Evolutionary conservation across 2,113 vertebrate genomes (phyloP), one percentile per base, ranked within the genome.

Genomic region (Tretioscincus oriximinensis): DNA sequence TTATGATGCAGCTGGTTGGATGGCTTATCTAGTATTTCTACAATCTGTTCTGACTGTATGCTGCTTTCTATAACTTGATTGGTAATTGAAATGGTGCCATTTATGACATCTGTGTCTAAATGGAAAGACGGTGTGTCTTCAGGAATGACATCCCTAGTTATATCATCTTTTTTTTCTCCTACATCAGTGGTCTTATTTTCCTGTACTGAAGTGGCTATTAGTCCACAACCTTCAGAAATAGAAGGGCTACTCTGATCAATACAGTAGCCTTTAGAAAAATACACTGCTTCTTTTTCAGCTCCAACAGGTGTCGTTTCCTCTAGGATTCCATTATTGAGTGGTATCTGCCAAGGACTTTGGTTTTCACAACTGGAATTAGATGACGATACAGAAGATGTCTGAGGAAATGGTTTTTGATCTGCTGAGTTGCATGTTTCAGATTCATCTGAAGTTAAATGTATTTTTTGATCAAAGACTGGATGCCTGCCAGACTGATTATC

Each of bases 91-190:
- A 82, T 74, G 0, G 89, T 81, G 80, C 81, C 85, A 0, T n/a
- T 80, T 1, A 85, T 85, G 66, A 90, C 85, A 79, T 9, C 7
- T 78, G 85, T 87, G 77, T 92, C 90, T 84, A 92, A 83, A 73
- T 89, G 88, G 73, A 92, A 74, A 86, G 72, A 89, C 73, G 88
- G 88, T 0, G 80, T 89, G 54, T 91, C 92, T 88, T 92, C 90
- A 65, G 88, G 35, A 72, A 89, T 82, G 81, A 85, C 80, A 66
- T 47, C 82, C 71, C 63, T 90, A 80, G 82, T 85, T 6, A 74
- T 1, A 68, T 90, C 91, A 1, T 79, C 16, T 1, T 10, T 85
- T 0, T 86, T 70, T 81, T 76, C 78, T 6, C 26, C 22, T n/a
- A 1, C 31, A 22, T 85, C 82, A 41, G 4, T 63, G 16, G 28